A percentile compares a stretch with the other conserved stretches of the same genome.
Evolutionary conservation across 2,888 invertebrate genomes (phyloP).

Genomic region (Sphinx pinastri): DNA sequence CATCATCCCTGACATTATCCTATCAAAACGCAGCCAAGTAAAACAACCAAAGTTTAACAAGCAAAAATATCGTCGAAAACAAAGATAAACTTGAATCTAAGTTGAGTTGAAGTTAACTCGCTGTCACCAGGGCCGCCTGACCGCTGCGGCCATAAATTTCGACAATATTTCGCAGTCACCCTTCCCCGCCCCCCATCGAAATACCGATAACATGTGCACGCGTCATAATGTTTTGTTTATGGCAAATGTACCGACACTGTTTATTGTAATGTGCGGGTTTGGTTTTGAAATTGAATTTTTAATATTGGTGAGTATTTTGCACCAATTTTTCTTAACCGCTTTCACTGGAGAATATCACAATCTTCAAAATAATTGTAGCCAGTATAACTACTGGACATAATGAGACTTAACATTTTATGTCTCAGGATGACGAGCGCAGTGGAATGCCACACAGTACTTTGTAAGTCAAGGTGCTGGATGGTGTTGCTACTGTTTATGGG

Average conservation of each 20-base stretch:
- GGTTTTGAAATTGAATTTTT: neutral
- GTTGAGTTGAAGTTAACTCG: conserved; percentile 9
- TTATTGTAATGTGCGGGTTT: conserved; percentile 11
- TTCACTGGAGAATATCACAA: too few species aligned
- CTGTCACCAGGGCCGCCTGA: neutral
- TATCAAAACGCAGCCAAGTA: neutral
- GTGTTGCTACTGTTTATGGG: too few species aligned
- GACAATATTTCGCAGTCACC: conserved; percentile 3
- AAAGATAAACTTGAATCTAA: conserved; percentile 15
- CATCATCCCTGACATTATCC: too few species aligned
- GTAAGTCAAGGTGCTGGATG: too few species aligned
- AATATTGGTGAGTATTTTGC: neutral
- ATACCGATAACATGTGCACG: conserved; percentile 24
- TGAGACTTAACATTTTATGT: too few species aligned
- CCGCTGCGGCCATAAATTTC: conserved; percentile 12
- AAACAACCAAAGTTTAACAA: neutral
- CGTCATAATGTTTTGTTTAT: conserved; percentile 27
- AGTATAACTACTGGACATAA: too few species aligned
- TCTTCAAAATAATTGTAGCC: too few species aligned
- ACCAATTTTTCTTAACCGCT: too few species aligned
- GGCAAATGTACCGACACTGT: conserved; percentile 21
- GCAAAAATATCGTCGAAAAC: neutral
- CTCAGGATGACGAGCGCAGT: too few species aligned
- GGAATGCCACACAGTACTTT: too few species aligned
- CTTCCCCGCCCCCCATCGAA: conserved; percentile 8